These are phyloP conservation scores for Escarpia spicata DNA, from an alignment of 2,888 invertebrate species.

Conservation along the genomic window DNA sequence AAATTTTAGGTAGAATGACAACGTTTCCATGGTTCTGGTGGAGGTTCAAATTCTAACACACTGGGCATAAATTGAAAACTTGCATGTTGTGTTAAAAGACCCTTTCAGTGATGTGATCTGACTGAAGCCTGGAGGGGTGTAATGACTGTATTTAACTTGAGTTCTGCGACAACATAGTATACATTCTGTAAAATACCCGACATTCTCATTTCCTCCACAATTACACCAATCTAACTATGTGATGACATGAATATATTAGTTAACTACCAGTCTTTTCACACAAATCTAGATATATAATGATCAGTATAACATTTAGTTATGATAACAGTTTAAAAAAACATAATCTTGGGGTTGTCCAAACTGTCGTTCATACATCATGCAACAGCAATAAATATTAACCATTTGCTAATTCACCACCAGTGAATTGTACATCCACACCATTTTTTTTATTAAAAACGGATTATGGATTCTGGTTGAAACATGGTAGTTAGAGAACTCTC, in stretches of 20 bases:
- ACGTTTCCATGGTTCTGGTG: neutral
- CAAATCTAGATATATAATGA: neutral
- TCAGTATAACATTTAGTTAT: too few species aligned
- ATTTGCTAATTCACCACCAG: too few species aligned
- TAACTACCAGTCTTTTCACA: neutral
- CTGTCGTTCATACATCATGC: too few species aligned
- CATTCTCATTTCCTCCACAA: neutral
- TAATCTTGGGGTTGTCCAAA: too few species aligned
- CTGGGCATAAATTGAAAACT: slow-evolving; percentile 8
- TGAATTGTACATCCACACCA: too few species aligned
- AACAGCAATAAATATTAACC: too few species aligned
- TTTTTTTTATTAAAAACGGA: too few species aligned
- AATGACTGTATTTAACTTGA: neutral
- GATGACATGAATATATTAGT: neutral
- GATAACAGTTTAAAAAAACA: too few species aligned
- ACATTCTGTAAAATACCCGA: neutral
- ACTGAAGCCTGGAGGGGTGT: neutral
- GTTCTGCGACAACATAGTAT: neutral
- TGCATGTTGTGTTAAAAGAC: neutral
- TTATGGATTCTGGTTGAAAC: too few species aligned
- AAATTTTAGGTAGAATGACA: neutral
- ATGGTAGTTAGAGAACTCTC: neutral
- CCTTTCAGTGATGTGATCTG: neutral
- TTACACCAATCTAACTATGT: neutral
- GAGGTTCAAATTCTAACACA: neutral